Evolutionary conservation across 2,113 vertebrate species (phyloP).

Genomic region (Neogobius melanostomus): DNA sequence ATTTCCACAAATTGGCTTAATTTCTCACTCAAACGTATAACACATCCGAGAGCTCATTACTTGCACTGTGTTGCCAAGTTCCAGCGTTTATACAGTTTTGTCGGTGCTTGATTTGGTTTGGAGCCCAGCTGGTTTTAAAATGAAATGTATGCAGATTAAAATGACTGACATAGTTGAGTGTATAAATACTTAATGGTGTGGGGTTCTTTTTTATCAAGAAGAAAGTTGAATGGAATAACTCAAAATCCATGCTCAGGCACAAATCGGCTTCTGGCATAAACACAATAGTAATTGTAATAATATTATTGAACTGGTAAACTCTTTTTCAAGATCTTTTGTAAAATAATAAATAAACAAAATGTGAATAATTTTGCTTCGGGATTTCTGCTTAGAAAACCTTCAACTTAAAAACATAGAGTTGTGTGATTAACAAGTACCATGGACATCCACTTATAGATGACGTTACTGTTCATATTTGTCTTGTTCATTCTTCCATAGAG

Average conservation of each 20-base stretch:
- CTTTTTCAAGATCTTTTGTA: no score
- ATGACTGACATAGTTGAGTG: slow-evolving; percentile 25
- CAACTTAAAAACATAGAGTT: not conserved
- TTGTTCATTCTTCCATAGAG: slow-evolving; percentile 57
- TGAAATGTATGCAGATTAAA: slow-evolving; percentile 62
- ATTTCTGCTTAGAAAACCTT: not conserved
- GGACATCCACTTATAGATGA: slow-evolving; percentile 2
- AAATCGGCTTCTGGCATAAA: no score
- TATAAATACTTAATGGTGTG: slow-evolving; percentile 1
- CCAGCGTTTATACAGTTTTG: slow-evolving; percentile 46
- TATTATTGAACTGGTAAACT: no score
- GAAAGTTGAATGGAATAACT: not conserved
- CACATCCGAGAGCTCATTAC: slow-evolving; percentile 73
- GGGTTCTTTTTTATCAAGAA: not conserved
- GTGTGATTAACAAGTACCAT: not conserved
- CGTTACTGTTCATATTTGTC: slow-evolving; percentile 54
- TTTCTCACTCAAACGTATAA: slow-evolving; percentile 80
- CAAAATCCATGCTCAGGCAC: no score
- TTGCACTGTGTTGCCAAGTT: slow-evolving; percentile 49
- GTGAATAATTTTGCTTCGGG: not conserved
- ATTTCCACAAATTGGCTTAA: slow-evolving; percentile 80
- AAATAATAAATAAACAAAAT: not conserved
- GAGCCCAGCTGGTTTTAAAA: slow-evolving; percentile 70
- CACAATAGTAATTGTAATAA: no score
- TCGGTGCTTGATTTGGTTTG: slow-evolving; percentile 50